Evolutionary conservation across 2,797 vertebrate species (phyloP).

Genomic region (Parotocinclus haroldoi): DNA sequence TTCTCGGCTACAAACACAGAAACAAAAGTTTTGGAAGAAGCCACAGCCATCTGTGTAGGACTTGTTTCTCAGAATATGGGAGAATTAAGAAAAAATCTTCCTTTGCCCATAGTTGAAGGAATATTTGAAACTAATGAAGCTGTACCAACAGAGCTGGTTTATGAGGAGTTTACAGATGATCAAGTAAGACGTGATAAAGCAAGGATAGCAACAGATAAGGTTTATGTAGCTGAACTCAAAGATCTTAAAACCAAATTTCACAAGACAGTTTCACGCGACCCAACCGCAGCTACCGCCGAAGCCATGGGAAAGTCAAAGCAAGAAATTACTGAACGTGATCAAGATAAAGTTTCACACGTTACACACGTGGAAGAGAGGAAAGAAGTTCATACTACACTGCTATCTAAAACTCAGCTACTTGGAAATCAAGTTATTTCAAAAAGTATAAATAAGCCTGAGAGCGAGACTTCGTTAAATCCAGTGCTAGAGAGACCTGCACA

Average conservation of each 20-base stretch:
- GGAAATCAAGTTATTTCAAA: slow-evolving; percentile 31
- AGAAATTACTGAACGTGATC: slow-evolving; percentile 6
- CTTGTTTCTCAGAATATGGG: slow-evolving; percentile 51
- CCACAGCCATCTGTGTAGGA: slow-evolving; percentile 43
- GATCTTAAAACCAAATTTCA: slow-evolving; percentile 42
- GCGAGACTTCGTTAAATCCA: slow-evolving; percentile 8
- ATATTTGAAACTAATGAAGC: slow-evolving; percentile 54
- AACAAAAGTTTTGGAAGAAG: slow-evolving; percentile 46
- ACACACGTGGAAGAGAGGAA: slow-evolving; percentile 19
- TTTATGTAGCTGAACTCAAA: slow-evolving; percentile 39
- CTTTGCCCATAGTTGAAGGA: slow-evolving; percentile 48
- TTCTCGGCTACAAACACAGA: slow-evolving; percentile 45
- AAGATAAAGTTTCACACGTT: slow-evolving; percentile 6
- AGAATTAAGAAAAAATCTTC: slow-evolving; percentile 40
- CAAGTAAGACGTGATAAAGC: slow-evolving; percentile 47
- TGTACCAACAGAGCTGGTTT: slow-evolving; percentile 52
- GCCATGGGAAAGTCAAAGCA: slow-evolving; percentile 13
- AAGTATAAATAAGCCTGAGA: slow-evolving; percentile 9
- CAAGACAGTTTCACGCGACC: slow-evolving; percentile 15
- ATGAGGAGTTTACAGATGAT: slow-evolving; percentile 51
- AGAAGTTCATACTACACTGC: slow-evolving; percentile 41
- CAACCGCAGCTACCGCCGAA: slow-evolving; percentile 21
- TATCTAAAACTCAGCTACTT: slow-evolving; percentile 22
- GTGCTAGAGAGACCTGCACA: slow-evolving; percentile 41
- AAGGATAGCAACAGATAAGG: slow-evolving; percentile 48